Conservation (phyloP, 2,797 vertebrate species). For the Pygocentrus nattereri region DNA sequence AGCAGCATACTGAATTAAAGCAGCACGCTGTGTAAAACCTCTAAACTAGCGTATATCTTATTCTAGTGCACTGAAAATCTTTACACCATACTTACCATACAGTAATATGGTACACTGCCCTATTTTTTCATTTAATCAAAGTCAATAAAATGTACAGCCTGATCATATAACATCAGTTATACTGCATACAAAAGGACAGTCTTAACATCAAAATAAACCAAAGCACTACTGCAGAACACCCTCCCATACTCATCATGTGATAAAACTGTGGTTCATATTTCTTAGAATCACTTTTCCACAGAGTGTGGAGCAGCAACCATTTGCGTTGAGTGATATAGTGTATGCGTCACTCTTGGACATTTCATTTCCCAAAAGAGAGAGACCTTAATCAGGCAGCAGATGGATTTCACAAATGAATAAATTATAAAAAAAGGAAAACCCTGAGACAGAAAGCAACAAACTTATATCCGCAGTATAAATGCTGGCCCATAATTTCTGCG, state of each 20-base stretch:
- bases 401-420: constrained; percentile 49
- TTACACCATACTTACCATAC: background rate
- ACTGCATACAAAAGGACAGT: background rate
- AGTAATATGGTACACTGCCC: no score
- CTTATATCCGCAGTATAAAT: constrained; percentile 21
- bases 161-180: background rate
- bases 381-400: constrained; percentile 45
- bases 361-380: constrained; percentile 25
- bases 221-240: background rate
- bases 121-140: background rate
- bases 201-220: background rate
- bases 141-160: no score
- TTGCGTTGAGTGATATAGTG: constrained; percentile 34
- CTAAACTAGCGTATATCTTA: background rate
- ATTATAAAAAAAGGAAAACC: background rate
- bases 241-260: background rate
- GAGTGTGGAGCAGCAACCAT: background rate
- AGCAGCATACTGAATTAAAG: background rate
- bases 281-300: constrained; percentile 6
- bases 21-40: background rate
- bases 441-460: constrained; percentile 3
- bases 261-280: constrained; percentile 17
- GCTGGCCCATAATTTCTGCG: constrained; percentile 3
- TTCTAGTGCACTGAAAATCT: background rate
- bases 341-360: constrained; percentile 13